These are phyloP conservation scores for Eledone cirrhosa DNA, from an alignment of 2,888 invertebrate genomes.

Conservation along the genomic window DNA sequence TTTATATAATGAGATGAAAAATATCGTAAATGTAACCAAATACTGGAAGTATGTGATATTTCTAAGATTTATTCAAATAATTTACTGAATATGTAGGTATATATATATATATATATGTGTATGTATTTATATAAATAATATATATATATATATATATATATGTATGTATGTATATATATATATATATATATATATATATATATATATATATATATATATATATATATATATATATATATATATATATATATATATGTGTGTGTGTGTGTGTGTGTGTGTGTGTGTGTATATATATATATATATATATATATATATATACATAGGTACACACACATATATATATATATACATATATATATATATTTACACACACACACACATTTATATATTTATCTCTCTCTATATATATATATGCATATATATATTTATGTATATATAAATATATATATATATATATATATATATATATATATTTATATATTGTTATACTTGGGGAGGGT, in stretches of 20 bases:
- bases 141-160: background rate
- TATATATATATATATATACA: background rate
- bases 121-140: background rate
- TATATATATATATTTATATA: background rate
- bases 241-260: background rate
- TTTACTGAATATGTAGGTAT: background rate
- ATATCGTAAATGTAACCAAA: no score
- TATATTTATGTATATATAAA: background rate
- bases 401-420: background rate
- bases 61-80: no score
- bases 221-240: background rate
- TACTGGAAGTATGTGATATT: no score
- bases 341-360: background rate
- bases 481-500: no score
- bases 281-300: background rate
- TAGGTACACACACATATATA: background rate
- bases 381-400: background rate
- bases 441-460: background rate
- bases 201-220: background rate
- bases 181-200: background rate
- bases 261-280: background rate
- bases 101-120: background rate
- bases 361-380: background rate
- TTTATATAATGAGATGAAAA: no score
- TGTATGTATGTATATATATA: background rate